phyloP scores from a whole-genome alignment of 2,888 invertebrate species.

The Germaria angustata region DNA sequence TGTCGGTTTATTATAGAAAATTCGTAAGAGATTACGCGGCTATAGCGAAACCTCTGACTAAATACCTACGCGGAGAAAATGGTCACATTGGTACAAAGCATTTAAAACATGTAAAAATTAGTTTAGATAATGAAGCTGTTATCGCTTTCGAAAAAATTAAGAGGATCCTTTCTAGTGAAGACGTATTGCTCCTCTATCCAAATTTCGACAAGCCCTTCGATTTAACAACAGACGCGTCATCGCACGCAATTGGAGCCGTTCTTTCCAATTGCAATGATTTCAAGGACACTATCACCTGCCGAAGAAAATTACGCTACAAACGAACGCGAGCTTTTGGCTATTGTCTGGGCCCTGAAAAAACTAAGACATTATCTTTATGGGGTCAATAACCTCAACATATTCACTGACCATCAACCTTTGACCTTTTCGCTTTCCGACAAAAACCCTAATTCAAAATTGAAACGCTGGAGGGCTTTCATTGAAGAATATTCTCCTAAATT shows the following conservation, averaged over 20 bases:
- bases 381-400: too few species aligned
- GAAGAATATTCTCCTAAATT: background rate
- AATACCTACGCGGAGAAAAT: slow-evolving; percentile 64
- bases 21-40: slow-evolving; percentile 59
- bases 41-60: slow-evolving; percentile 66
- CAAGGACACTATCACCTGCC: background rate
- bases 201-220: slow-evolving; percentile 58
- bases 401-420: too few species aligned
- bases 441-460: background rate
- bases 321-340: background rate
- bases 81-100: slow-evolving; percentile 55
- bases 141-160: too few species aligned
- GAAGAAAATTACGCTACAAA: background rate
- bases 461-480: background rate
- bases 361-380: slow-evolving; percentile 7
- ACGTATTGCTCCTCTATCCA: slow-evolving; percentile 54
- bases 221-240: slow-evolving; percentile 51
- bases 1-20: background rate
- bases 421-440: background rate
- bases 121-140: background rate
- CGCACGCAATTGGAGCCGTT: slow-evolving; percentile 32
- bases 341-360: background rate
- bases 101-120: slow-evolving; percentile 52
- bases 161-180: slow-evolving; percentile 19
- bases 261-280: slow-evolving; percentile 23